Base-by-base conservation (phyloP, 2,888 invertebrate species). In the Eristalis arbustorum region DNA sequence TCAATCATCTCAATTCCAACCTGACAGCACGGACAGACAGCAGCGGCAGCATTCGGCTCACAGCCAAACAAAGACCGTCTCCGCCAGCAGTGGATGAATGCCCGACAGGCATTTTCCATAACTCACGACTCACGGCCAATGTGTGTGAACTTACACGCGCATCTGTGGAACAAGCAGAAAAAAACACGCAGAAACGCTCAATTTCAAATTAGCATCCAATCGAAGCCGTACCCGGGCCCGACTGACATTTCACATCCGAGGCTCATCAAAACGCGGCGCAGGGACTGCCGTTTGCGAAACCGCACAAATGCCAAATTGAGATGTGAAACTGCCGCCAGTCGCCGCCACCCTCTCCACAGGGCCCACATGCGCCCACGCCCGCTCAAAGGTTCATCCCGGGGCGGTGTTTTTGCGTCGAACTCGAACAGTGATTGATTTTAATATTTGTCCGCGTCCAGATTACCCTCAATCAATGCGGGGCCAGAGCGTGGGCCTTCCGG, bases 391-490 rank as follows among this genome's bases (percentile, higher is more conserved):
- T 63, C 40, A 42, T 42, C n/a, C 34, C 18, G 25, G 13, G 28
- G 56, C 57, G n/a, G 62, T 34, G 28, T 40, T 23, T 49, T 56
- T 40, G 64, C 28, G 14, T 42, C 56, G 62, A 11, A 22, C 25
- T n/a, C 28, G 18, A 76, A 49, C 67, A 61, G 77, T 85, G 81
- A 85, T 85, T 82, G 85, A 85, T 85, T 85, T 82, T 49, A 82
- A 85, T 82, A 85, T 85, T 85, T 82, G 85, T 74, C 85, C 61
- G 62, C 40, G 66, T 77, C 72, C 77, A 81, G 61, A 85, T 85
- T 77, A 73, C 76, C 76, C 81, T 18, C 84, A 85, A 85, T 85
- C 76, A 85, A 85, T 85, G 73, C 77, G 72, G 49, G 28, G 69
- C 49, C 31, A 10, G 31, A 49, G 8, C n/a, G 49, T 6, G 18